phyloP scores from a whole-genome alignment of 2,888 invertebrate genomes.

The Cylindroiulus punctatus region DNA sequence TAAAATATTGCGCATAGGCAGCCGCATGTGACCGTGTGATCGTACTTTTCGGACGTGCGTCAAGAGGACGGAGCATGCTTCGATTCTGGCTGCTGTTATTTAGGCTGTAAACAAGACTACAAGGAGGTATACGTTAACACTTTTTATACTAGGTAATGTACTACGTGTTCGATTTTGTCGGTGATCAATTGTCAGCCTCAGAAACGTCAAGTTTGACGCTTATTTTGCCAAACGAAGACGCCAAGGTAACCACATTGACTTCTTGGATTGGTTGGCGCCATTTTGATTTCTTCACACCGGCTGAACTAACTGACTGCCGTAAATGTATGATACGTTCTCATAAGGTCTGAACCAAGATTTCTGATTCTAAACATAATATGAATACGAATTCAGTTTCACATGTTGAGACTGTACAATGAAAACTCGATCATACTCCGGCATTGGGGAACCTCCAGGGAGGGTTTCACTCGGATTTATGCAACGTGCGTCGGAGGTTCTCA shows the following conservation, averaged over 20 bases:
- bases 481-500: no score
- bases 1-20: neutral
- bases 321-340: no score
- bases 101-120: neutral
- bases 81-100: neutral
- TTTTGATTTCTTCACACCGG: neutral
- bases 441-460: no score
- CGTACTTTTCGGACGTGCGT: neutral
- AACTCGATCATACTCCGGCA: no score
- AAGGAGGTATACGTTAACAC: neutral
- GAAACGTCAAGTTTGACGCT: neutral
- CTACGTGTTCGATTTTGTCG: neutral
- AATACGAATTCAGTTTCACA: no score
- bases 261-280: neutral
- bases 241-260: conserved; percentile 1
- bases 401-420: no score
- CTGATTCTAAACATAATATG: no score
- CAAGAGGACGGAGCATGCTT: neutral
- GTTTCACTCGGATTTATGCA: no score
- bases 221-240: neutral
- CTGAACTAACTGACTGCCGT: neutral
- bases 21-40: neutral
- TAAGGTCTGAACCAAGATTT: no score
- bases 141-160: neutral
- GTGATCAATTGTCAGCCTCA: neutral